Conservation (phyloP, 1,140 invertebrate genomes). For the Mycetomoellerius zeteki region DNA sequence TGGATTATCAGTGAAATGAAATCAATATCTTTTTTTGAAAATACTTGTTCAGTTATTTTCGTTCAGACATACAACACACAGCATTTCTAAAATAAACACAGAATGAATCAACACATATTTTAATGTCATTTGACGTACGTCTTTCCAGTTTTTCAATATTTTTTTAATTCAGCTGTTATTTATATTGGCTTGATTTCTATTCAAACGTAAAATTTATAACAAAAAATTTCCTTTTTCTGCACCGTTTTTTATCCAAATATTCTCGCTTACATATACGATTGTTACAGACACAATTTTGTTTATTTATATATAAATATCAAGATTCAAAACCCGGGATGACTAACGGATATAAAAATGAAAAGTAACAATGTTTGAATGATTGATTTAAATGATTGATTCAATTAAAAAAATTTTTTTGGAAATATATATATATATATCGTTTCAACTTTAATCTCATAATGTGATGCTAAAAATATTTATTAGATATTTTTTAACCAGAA, state of each 20-base stretch:
- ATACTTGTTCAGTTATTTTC: background rate
- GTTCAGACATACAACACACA: background rate
- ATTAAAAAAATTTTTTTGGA: background rate
- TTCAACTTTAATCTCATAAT: background rate
- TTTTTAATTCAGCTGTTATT: conserved; percentile 5
- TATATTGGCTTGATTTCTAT: background rate
- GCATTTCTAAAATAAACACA: conserved; percentile 10
- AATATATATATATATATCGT: background rate
- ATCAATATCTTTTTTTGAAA: background rate
- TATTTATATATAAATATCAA: background rate
- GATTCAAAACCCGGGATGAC: background rate
- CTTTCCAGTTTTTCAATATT: background rate
- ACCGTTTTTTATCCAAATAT: background rate
- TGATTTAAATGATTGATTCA: conserved; percentile 4
- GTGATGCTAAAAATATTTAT: background rate
- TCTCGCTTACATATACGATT: background rate
- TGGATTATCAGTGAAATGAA: background rate
- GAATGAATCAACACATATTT: background rate
- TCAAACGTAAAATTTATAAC: conserved; percentile 7
- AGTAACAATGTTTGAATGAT: background rate
- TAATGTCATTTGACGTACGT: background rate
- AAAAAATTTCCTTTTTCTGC: background rate
- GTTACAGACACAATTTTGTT: conserved; percentile 17
- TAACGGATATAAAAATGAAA: conserved; percentile 7
- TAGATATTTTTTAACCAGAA: background rate